Evolutionary conservation across 2,888 invertebrate genomes (phyloP), one percentile per base, ranked within the genome.

Genomic region (Seira sanloemensis): DNA sequence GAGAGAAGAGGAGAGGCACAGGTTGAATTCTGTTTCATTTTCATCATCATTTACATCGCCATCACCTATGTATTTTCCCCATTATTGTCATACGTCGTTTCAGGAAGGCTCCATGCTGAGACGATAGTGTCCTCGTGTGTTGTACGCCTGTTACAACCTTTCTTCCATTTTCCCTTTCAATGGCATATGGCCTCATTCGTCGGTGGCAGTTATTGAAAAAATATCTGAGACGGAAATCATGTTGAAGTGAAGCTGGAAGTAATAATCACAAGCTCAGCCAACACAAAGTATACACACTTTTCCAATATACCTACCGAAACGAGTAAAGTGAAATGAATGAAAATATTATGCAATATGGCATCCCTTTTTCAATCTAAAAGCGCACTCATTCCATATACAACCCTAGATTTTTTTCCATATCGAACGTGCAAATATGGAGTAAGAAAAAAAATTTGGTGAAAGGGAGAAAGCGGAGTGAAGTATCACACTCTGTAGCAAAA

Each of bases 281-380:
- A n/a, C n/a, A 25, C 16, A 37, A 37, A 75, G 23, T 50, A 12
- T 50, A 18, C 16, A 12, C 16, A n/a, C n/a, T 50, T 50, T 50
- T 50, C 16, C 50, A 50, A 50, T 50, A 50, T 50, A 18, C n/a
- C 50, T 50, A 50, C 5, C n/a, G 50, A 50, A 50, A 7, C 16
- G 50, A 50, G 50, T 37, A 37, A 18, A 50, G 1, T 12, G n/a
- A 50, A 50, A 50, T 50, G 50, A 50, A 50, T 50, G 78, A 69
- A 78, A 50, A 72, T 72, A 72, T 72, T 78, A 78, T 72, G 72
- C 72, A 71, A 72, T 72, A 62, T 78, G 71, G 78, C 23, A 46
- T 37, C 16, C 71, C 12, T n/a, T 50, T 50, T 50, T 50, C 50
- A 50, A 50, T 50, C 50, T 50, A 12, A n/a, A n/a, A 50, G 16